Evolutionary conservation across 2,113 vertebrate species (phyloP).

Genomic region (Trematocara macrostoma): DNA sequence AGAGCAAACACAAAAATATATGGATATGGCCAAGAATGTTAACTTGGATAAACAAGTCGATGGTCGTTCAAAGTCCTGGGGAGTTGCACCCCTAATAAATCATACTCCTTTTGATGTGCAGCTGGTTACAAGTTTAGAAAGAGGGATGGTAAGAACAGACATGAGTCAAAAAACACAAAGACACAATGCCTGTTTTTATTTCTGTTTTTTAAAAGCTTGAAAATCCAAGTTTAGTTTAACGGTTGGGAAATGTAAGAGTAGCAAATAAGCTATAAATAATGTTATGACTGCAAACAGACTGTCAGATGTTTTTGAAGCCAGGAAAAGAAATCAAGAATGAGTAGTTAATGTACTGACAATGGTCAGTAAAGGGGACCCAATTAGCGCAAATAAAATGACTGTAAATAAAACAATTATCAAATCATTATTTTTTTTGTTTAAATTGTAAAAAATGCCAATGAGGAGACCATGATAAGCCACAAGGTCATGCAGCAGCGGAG

Average conservation of each 20-base stretch:
- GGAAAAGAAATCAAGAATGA: slow-evolving; percentile 4
- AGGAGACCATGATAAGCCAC: slow-evolving; percentile 23
- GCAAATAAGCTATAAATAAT: slow-evolving; percentile 66
- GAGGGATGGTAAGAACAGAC: slow-evolving; percentile 57
- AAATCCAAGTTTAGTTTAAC: slow-evolving; percentile 46
- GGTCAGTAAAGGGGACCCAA: neutral
- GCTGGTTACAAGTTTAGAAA: slow-evolving; percentile 72
- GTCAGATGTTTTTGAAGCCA: slow-evolving; percentile 1
- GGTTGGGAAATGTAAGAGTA: slow-evolving; percentile 39
- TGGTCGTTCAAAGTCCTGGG: slow-evolving; percentile 65
- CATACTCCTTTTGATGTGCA: slow-evolving; percentile 72
- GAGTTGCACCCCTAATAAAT: slow-evolving; percentile 69
- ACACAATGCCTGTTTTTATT: slow-evolving; percentile 36
- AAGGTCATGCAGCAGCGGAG: slow-evolving; percentile 16
- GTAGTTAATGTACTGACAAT: neutral
- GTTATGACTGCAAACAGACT: slow-evolving; percentile 51
- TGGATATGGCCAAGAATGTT: slow-evolving; percentile 65
- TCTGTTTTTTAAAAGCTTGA: slow-evolving; percentile 31
- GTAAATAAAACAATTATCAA: neutral
- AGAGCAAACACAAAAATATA: slow-evolving; percentile 55
- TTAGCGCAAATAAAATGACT: neutral
- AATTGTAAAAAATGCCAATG: neutral
- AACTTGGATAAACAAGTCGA: slow-evolving; percentile 73
- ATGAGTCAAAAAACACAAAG: slow-evolving; percentile 56
- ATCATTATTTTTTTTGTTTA: neutral